Evolutionary conservation across 2,888 invertebrate genomes (phyloP).

Genomic region (Nephrocerus scutellatus): DNA sequence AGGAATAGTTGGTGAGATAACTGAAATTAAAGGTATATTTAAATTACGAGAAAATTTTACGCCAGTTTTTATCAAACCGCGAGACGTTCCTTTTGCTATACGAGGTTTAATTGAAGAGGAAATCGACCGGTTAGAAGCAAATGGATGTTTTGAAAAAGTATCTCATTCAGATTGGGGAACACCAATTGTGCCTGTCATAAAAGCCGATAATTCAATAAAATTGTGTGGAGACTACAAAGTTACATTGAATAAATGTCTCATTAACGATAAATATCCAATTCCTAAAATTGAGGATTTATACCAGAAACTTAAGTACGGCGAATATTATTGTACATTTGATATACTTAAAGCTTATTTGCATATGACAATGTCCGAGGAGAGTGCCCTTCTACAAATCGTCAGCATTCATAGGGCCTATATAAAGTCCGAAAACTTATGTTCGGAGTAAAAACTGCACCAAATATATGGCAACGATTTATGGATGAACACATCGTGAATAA

Average conservation of each 20-base stretch:
- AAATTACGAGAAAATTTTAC: too few relatives aligned
- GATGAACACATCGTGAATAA: constrained; percentile 15
- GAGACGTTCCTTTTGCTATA: too few relatives aligned
- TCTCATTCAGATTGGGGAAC: constrained; percentile 17
- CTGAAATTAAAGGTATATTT: too few relatives aligned
- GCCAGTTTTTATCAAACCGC: too few relatives aligned
- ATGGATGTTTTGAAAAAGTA: constrained; percentile 14
- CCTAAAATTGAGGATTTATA: constrained; percentile 8
- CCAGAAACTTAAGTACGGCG: constrained; percentile 12
- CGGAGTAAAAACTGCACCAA: constrained; percentile 15
- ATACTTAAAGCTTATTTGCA: constrained; percentile 17
- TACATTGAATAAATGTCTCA: constrained; percentile 16
- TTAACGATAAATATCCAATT: constrained; percentile 14
- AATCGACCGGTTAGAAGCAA: too few relatives aligned
- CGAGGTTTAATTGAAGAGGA: too few relatives aligned
- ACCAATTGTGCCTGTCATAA: constrained; percentile 10
- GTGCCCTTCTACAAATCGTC: constrained; percentile 11
- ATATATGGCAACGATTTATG: constrained; percentile 19
- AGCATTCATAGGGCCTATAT: constrained; percentile 10
- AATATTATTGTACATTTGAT: constrained; percentile 16
- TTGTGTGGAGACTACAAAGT: constrained; percentile 12
- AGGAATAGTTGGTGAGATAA: too few relatives aligned
- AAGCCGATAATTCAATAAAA: constrained; percentile 9
- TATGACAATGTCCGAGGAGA: constrained; percentile 12
- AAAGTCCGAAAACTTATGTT: constrained; percentile 19